Conservation (phyloP, 2,113 vertebrate species). For the Mesembrinibis cayennensis region DNA sequence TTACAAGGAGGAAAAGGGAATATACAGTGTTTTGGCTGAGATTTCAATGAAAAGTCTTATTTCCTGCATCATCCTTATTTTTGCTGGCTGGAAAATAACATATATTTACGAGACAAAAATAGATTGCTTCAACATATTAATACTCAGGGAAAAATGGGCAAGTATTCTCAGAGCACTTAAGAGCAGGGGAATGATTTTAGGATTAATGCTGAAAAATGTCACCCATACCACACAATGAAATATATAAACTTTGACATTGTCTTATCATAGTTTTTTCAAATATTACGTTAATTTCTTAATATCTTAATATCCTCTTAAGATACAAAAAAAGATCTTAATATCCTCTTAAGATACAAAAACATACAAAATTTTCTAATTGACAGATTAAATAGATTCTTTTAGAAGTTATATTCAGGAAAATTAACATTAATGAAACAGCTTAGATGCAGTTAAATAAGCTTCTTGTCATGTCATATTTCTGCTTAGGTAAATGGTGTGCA, state of each 20-base stretch:
- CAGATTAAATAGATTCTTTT: neutral
- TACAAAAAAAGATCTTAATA: neutral
- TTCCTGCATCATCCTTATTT: neutral
- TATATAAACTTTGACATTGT: neutral
- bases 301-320: neutral
- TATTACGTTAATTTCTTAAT: neutral
- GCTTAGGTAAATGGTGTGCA: slow-evolving; percentile 80
- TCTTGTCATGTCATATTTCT: slow-evolving; percentile 83
- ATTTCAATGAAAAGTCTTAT: neutral
- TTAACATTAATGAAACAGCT: slow-evolving; percentile 78
- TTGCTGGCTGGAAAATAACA: slow-evolving; percentile 7
- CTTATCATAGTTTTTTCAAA: neutral
- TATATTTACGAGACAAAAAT: neutral
- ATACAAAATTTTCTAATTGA: neutral
- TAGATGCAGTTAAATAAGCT: slow-evolving; percentile 77
- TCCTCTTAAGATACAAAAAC: neutral
- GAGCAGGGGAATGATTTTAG: neutral
- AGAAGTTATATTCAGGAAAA: slow-evolving; percentile 65
- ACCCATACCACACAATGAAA: neutral
- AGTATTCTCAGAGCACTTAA: neutral
- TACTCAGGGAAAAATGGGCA: neutral
- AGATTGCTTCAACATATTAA: neutral
- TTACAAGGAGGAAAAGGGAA: neutral
- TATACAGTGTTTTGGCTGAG: neutral
- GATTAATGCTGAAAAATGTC: slow-evolving; percentile 1